A percentile compares a stretch with the other conserved stretches of the same genome.
Conservation (phyloP, 2,113 vertebrate genomes). For the Odocoileus hemionus region DNA sequence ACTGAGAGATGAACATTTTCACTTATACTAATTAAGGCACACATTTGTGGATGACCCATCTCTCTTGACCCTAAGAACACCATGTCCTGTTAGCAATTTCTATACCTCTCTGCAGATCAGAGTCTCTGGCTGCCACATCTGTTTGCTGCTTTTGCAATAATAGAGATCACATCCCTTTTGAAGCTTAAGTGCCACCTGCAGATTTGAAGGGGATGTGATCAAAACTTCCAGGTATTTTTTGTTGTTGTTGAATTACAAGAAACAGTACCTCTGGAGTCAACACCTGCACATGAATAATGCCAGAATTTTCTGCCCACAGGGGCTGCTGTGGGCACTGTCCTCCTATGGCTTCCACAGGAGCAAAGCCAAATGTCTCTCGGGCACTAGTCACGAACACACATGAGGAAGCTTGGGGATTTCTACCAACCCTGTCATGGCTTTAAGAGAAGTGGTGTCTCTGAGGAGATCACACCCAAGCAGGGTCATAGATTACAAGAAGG, state of each 20-base stretch:
- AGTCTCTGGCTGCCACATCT: neutral
- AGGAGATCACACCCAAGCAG: neutral
- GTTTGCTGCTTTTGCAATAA: neutral
- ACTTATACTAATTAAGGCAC: neutral
- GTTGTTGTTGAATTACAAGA: neutral
- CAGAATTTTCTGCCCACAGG: neutral
- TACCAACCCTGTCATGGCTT: neutral
- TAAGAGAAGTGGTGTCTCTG: neutral
- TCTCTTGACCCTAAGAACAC: neutral
- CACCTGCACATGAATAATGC: neutral
- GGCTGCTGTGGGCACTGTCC: neutral
- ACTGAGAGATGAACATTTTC: neutral
- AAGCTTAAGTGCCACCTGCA: neutral
- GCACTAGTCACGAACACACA: neutral
- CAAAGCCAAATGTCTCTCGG: neutral
- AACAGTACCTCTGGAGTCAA: neutral
- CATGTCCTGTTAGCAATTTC: neutral
- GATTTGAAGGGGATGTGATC: neutral
- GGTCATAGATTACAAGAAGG: neutral
- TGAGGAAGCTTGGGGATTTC: neutral
- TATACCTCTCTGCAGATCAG: neutral
- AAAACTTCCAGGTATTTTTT: neutral
- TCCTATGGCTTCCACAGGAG: neutral
- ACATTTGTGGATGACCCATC: neutral
- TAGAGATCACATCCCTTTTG: neutral